A percentile compares a stretch with the other conserved stretches of the same genome.
Conservation (phyloP, 2,888 invertebrate species). For the Tribolium freemani region DNA sequence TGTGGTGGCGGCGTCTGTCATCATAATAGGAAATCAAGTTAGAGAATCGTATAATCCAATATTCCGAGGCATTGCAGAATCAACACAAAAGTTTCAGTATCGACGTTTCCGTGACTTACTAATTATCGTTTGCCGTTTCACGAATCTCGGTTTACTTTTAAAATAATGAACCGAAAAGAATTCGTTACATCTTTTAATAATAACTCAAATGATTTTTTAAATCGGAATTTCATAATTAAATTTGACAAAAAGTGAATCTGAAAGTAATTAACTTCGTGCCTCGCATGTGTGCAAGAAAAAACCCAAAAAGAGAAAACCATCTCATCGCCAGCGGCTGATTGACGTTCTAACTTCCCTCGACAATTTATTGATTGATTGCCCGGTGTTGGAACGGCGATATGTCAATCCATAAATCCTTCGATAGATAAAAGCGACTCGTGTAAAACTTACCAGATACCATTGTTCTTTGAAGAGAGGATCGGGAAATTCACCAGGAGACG, state of each 20-base stretch:
- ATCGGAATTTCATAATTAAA: neutral
- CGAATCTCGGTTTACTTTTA: neutral
- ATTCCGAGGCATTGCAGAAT: neutral
- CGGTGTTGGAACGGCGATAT: neutral
- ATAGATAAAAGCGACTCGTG: neutral
- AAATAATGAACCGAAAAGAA: neutral
- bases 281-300: too few species aligned
- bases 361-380: neutral
- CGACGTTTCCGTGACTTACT: neutral
- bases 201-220: neutral
- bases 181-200: neutral
- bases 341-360: neutral
- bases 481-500: slow-evolving; percentile 74
- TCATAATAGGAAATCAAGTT: slow-evolving; percentile 1
- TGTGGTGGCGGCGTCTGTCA: neutral
- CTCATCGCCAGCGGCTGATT: neutral
- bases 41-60: neutral
- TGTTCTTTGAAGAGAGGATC: slow-evolving; percentile 95
- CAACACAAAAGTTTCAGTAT: neutral
- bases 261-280: neutral
- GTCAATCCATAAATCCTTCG: neutral
- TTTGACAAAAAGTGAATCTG: neutral
- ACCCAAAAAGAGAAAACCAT: neutral
- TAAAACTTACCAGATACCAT: slow-evolving; percentile 94
- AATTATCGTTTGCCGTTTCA: neutral